Evolutionary conservation across 30 jellyfish, hydroid and myxozoan species (phyloP), one percentile per base, ranked within the genome.

Genomic region (Pseudorhiza aurosa): DNA sequence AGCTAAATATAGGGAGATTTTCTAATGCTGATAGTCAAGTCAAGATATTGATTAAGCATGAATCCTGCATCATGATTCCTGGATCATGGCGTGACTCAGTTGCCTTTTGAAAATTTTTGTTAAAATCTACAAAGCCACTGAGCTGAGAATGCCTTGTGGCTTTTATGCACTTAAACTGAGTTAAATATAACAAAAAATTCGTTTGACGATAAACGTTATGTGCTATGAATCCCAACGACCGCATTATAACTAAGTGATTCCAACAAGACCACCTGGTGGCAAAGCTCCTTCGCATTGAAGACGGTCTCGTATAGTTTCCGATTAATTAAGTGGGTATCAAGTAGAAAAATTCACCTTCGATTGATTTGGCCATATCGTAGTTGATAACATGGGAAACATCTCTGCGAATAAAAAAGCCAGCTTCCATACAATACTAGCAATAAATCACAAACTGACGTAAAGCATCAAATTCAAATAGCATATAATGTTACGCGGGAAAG

Each of bases 361-460:
- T 95, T 17, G 96, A 36, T 45, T 95, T 95, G 10, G 99, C 97
- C 97, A 88, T 85, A 73, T 95, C 99, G 56, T 95, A 95, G 58
- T 95, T 95, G 87, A 95, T 84, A 24, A 95, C 99, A 69, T 67
- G 90, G 32, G 99, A 88, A 4, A 95, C 99, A 68, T 95, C 97
- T 78, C 99, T 95, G 77, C 0, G 27, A 71, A 87, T 2, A 75
- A 27, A 62, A 47, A 84, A 32, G 7, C n/a, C n/a, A n/a, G n/a
- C n/a, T n/a, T n/a, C n/a, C n/a, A n/a, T n/a, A n/a, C n/a, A n/a
- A n/a, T n/a, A n/a, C n/a, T n/a, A n/a, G n/a, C n/a, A n/a, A n/a
- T n/a, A n/a, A n/a, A n/a, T n/a, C n/a, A n/a, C n/a, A n/a, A n/a
- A n/a, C n/a, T n/a, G n/a, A n/a, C n/a, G n/a, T n/a, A n/a, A n/a